Percentiles rank a stretch among this genome's conserved stretches.
phyloP scores from a whole-genome alignment of 2,888 invertebrate genomes.

The Dasysyrphus tricinctus region DNA sequence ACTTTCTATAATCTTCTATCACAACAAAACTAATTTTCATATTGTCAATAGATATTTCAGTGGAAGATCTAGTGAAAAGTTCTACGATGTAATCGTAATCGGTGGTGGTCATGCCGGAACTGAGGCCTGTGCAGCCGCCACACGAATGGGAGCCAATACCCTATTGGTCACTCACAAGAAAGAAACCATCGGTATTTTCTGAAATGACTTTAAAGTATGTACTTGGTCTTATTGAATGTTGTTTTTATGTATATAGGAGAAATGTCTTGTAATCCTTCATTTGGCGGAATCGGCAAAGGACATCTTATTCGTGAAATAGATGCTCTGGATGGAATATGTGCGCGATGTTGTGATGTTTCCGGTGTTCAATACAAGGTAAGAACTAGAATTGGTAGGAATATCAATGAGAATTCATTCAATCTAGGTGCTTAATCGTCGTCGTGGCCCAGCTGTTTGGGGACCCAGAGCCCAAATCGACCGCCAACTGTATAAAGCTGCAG shows the following conservation, averaged over 20 bases:
- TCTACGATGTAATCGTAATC: constrained; percentile 90
- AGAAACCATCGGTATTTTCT: constrained; percentile 88
- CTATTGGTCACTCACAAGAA: constrained; percentile 93
- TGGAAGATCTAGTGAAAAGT: constrained; percentile 22
- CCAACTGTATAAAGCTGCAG: constrained; percentile 88
- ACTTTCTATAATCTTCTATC: neutral
- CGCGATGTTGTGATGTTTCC: constrained; percentile 90
- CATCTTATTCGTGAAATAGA: constrained; percentile 94
- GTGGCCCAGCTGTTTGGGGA: constrained; percentile 96
- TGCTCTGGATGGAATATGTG: constrained; percentile 93
- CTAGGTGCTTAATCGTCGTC: constrained; percentile 89
- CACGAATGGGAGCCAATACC: constrained; percentile 92
- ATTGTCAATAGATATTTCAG: constrained; percentile 55
- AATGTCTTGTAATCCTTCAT: constrained; percentile 97
- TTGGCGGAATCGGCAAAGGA: constrained; percentile 96
- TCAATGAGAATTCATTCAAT: neutral
- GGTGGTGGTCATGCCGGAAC: constrained; percentile 97
- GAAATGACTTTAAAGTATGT: constrained; percentile 36
- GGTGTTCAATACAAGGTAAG: constrained; percentile 90
- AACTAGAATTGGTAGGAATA: neutral
- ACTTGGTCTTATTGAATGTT: neutral
- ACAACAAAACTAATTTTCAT: neutral
- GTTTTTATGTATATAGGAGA: constrained; percentile 86
- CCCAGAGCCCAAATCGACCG: constrained; percentile 94
- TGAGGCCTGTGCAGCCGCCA: constrained; percentile 93